These are phyloP conservation scores for Tetragnatha versicolor DNA, from an alignment of 1,140 invertebrate genomes.

Conservation along the genomic window DNA sequence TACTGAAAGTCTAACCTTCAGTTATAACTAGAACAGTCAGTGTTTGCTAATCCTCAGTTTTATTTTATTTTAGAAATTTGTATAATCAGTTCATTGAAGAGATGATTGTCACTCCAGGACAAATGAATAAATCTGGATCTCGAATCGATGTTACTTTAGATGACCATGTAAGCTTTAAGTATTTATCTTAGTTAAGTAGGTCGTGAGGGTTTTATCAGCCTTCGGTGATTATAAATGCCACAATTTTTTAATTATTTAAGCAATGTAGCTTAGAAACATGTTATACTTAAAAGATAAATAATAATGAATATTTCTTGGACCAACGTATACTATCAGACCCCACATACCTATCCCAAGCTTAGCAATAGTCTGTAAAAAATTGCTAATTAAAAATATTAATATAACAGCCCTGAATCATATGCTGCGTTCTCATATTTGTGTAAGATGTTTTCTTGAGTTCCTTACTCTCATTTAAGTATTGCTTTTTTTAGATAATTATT, in stretches of 20 bases:
- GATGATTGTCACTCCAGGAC: slow-evolving; percentile 47
- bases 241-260: too few relatives aligned
- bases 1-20: neutral
- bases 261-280: too few relatives aligned
- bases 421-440: neutral
- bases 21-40: neutral
- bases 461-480: neutral
- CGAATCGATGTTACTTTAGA: slow-evolving; percentile 46
- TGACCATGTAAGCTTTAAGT: slow-evolving; percentile 54
- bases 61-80: slow-evolving; percentile 67
- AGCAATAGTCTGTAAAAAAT: too few relatives aligned
- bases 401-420: too few relatives aligned
- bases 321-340: too few relatives aligned
- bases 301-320: too few relatives aligned
- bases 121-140: slow-evolving; percentile 32
- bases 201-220: too few relatives aligned
- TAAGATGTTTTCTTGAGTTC: neutral
- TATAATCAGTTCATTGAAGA: slow-evolving; percentile 68
- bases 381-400: too few relatives aligned
- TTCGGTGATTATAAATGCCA: too few relatives aligned
- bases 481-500: neutral
- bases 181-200: too few relatives aligned
- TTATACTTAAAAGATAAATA: too few relatives aligned
- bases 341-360: too few relatives aligned
- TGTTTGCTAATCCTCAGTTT: neutral